A percentile compares a stretch with the other conserved stretches of the same genome.
Conservation (phyloP, 2,888 invertebrate species). For the Cecidostiba fungosa region DNA sequence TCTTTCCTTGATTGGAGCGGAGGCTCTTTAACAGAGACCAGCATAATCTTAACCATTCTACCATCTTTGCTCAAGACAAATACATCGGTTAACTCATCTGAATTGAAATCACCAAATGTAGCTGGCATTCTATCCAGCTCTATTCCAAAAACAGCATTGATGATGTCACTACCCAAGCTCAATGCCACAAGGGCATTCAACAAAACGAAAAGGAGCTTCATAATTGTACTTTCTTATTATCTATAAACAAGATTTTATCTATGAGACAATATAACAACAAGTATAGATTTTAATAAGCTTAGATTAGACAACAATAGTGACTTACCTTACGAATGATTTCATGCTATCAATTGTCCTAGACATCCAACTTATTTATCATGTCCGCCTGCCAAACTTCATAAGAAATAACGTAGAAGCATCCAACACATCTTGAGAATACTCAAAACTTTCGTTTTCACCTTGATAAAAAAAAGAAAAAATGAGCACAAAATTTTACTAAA, state of each 20-base stretch:
- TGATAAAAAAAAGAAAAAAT: constrained; percentile 53
- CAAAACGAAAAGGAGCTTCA: constrained; percentile 56
- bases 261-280: background rate
- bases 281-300: no score
- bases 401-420: constrained; percentile 83
- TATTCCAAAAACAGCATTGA: constrained; percentile 87
- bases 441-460: constrained; percentile 82
- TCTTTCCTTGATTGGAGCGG: constrained; percentile 82
- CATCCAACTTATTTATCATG: background rate
- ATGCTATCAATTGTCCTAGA: background rate
- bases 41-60: constrained; percentile 86
- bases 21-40: constrained; percentile 88
- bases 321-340: constrained; percentile 8
- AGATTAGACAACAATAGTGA: background rate
- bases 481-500: constrained; percentile 7
- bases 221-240: constrained; percentile 46
- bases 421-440: constrained; percentile 89
- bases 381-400: background rate
- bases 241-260: constrained; percentile 14
- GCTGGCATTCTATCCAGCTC: constrained; percentile 89
- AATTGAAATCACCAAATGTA: constrained; percentile 98
- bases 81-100: constrained; percentile 96
- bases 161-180: constrained; percentile 85
- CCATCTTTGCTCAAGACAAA: constrained; percentile 88
- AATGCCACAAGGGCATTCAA: constrained; percentile 62